Conservation (phyloP, 2,888 invertebrate species). For the Standfussiana lucernea region DNA sequence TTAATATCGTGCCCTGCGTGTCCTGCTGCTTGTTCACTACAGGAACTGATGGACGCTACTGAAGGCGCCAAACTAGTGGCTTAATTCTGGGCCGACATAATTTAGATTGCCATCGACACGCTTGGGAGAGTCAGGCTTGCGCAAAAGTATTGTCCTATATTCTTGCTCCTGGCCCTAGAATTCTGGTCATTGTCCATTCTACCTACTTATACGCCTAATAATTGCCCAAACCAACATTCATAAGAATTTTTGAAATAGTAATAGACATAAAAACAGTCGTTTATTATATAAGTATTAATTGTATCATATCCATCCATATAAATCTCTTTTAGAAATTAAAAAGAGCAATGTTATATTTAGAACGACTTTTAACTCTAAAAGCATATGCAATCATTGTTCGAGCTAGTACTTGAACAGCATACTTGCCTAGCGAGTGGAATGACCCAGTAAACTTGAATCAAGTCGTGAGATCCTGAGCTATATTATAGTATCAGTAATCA, state of each 20-base stretch:
- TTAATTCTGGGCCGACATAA: no score
- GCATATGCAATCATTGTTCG: constrained; percentile 34
- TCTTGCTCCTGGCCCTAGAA: background rate
- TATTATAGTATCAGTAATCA: constrained; percentile 66
- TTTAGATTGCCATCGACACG: no score
- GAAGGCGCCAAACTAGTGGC: no score
- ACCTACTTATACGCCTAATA: background rate
- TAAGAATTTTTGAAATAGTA: background rate
- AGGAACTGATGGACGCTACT: no score
- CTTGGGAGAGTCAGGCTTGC: background rate
- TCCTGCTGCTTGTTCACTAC: no score
- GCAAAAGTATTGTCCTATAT: background rate
- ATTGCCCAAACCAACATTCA: background rate
- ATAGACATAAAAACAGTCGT: background rate
- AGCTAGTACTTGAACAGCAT: constrained; percentile 37
- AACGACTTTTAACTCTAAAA: constrained; percentile 24
- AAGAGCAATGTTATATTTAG: constrained; percentile 15
- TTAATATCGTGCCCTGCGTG: no score
- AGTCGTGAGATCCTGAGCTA: constrained; percentile 57
- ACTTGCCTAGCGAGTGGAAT: constrained; percentile 68
- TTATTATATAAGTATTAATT: no score
- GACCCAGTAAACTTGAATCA: constrained; percentile 73
- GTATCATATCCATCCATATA: no score
- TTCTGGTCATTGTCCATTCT: background rate
- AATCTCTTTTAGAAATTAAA: background rate